Evolutionary conservation across 2,113 vertebrate species (phyloP).

Genomic region (Manacus vitellinus): DNA sequence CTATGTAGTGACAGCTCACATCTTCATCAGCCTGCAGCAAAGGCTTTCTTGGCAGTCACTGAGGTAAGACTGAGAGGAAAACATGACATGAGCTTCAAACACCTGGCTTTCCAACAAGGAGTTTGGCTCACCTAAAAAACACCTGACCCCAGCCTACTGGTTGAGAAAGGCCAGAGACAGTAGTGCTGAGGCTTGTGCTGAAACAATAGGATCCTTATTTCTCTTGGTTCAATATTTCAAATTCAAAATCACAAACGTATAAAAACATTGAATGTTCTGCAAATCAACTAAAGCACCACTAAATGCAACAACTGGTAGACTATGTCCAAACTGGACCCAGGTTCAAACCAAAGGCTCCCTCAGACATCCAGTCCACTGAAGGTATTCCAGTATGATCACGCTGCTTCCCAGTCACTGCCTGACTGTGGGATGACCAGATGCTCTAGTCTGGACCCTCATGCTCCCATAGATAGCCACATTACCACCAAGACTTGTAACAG

Average conservation of each 20-base stretch:
- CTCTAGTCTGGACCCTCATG: accelerated
- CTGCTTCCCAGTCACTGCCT: neutral
- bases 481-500: neutral
- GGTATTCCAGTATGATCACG: accelerated
- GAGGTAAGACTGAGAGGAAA: neutral
- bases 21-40: neutral
- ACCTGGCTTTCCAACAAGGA: neutral
- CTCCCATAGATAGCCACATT: accelerated
- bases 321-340: neutral
- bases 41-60: neutral
- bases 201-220: neutral
- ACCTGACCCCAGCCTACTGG: neutral
- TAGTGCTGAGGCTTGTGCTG: neutral
- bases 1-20: neutral
- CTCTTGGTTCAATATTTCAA: neutral
- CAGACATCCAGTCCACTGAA: neutral
- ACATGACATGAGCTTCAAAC: accelerated
- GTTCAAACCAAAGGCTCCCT: neutral
- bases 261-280: neutral
- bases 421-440: neutral
- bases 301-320: neutral
- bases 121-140: neutral
- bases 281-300: neutral
- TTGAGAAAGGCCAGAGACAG: neutral
- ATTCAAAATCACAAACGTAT: neutral